phyloP scores from a whole-genome alignment of 2,888 invertebrate species.

The Asteroscopus sphinx region DNA sequence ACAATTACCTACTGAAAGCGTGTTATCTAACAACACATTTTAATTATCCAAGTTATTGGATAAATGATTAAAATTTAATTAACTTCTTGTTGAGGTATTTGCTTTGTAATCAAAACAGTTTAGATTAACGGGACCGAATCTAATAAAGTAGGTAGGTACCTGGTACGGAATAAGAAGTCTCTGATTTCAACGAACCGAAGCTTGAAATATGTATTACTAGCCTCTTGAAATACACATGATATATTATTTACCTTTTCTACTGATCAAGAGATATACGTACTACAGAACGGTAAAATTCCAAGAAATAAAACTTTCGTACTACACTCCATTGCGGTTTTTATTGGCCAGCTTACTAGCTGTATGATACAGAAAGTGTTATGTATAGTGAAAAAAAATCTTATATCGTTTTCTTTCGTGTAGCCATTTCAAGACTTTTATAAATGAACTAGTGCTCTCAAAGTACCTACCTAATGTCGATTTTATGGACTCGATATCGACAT shows the following conservation, averaged over 20 bases:
- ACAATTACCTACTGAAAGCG: neutral
- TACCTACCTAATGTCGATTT: constrained; percentile 43
- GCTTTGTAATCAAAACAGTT: constrained; percentile 19
- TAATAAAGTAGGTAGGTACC: constrained; percentile 1
- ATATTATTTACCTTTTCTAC: constrained; percentile 15
- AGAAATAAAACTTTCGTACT: constrained; percentile 1
- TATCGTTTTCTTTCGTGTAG: constrained; percentile 14
- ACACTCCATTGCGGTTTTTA: constrained; percentile 17
- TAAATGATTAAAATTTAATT: neutral
- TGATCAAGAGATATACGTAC: constrained; percentile 1
- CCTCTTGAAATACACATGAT: constrained; percentile 18
- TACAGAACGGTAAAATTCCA: neutral
- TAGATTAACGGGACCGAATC: constrained; percentile 2
- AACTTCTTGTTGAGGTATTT: neutral
- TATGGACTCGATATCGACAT: constrained; percentile 33
- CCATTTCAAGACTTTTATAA: constrained; percentile 36
- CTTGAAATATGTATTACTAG: constrained; percentile 22
- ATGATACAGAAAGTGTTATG: constrained; percentile 23
- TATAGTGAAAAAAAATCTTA: constrained; percentile 10
- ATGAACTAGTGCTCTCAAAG: constrained; percentile 46
- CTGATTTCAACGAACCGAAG: constrained; percentile 25
- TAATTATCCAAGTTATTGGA: neutral
- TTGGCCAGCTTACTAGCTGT: constrained; percentile 4
- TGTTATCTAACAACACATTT: neutral
- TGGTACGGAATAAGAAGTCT: constrained; percentile 17